Percentiles rank a stretch among this genome's conserved stretches.
Conservation (phyloP, 2,113 vertebrate species). For the Podarcis muralis region DNA sequence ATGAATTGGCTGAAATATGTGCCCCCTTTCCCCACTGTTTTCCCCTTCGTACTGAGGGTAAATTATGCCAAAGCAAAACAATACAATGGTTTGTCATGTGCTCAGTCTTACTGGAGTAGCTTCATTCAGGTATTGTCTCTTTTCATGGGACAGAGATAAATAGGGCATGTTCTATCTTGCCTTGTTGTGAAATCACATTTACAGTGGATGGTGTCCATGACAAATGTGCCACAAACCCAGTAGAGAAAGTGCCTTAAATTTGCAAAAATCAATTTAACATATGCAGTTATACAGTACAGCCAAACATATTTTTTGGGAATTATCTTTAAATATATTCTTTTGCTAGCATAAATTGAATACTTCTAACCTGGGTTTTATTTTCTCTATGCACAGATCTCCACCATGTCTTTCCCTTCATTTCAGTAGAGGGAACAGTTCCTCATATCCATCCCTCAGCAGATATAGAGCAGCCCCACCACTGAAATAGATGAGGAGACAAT, state of each 20-base stretch:
- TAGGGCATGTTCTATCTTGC: conserved; percentile 67
- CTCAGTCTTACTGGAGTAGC: conserved; percentile 69
- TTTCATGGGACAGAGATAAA: conserved; percentile 76
- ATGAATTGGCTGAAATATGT: conserved; percentile 60
- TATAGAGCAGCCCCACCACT: not conserved
- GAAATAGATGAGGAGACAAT: not conserved
- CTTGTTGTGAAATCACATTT: conserved; percentile 60
- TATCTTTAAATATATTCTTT: not conserved
- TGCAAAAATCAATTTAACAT: not conserved
- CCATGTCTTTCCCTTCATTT: not conserved
- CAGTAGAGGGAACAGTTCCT: not conserved
- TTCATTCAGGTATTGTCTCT: conserved; percentile 72
- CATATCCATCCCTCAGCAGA: not conserved
- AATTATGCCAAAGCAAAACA: conserved; percentile 55
- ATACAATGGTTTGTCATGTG: conserved; percentile 72
- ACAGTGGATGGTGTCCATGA: conserved; percentile 67
- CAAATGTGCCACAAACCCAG: conserved; percentile 43
- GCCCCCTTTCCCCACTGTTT: conserved; percentile 49
- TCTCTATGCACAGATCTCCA: not conserved
- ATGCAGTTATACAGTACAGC: not conserved
- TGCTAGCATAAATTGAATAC: not conserved
- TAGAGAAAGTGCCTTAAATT: conserved; percentile 27
- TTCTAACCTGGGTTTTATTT: not conserved
- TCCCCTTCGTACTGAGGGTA: conserved; percentile 59
- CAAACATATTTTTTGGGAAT: not conserved